These are phyloP conservation scores for Gastracanthus pulcherrimus DNA, from an alignment of 2,888 invertebrate genomes.

Conservation along the genomic window DNA sequence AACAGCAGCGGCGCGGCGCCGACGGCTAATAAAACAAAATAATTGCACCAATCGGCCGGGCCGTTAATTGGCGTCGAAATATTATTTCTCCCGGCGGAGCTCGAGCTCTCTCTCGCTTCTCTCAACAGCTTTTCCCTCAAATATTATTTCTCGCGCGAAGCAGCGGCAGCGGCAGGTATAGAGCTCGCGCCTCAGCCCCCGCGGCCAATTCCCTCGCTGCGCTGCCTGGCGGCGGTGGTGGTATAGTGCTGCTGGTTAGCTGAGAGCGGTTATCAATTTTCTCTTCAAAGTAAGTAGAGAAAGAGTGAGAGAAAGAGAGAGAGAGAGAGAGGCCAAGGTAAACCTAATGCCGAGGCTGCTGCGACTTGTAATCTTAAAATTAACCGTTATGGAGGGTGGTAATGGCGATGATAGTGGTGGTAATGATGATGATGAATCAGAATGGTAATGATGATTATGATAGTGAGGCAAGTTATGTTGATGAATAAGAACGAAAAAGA, in stretches of 20 bases:
- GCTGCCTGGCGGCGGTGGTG: neutral
- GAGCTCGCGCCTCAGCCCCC: too few species aligned
- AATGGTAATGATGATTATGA: neutral
- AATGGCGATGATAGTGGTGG: neutral
- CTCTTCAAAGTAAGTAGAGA: neutral
- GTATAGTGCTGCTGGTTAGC: too few species aligned
- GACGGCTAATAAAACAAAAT: slow-evolving; percentile 2
- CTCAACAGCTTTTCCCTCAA: neutral
- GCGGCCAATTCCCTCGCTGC: neutral
- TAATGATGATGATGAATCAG: neutral
- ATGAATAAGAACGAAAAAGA: too few species aligned
- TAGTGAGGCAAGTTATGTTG: too few species aligned
- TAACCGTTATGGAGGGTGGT: neutral
- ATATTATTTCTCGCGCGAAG: slow-evolving; percentile 33
- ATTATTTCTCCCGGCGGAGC: slow-evolving; percentile 30
- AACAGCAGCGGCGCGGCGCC: too few species aligned
- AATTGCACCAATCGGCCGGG: neutral
- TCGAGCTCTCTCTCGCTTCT: too few species aligned
- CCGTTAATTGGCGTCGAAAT: slow-evolving; percentile 31
- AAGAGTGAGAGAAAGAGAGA: too few species aligned
- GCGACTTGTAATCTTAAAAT: neutral
- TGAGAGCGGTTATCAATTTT: slow-evolving; percentile 39
- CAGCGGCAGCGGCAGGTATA: too few species aligned
- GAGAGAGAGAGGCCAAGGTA: too few species aligned
- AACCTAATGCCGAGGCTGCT: too few species aligned